Percentiles rank a stretch among this genome's conserved stretches.
phyloP scores from a whole-genome alignment of 1,140 invertebrate genomes.

The Ctenoplectra terminalis region DNA sequence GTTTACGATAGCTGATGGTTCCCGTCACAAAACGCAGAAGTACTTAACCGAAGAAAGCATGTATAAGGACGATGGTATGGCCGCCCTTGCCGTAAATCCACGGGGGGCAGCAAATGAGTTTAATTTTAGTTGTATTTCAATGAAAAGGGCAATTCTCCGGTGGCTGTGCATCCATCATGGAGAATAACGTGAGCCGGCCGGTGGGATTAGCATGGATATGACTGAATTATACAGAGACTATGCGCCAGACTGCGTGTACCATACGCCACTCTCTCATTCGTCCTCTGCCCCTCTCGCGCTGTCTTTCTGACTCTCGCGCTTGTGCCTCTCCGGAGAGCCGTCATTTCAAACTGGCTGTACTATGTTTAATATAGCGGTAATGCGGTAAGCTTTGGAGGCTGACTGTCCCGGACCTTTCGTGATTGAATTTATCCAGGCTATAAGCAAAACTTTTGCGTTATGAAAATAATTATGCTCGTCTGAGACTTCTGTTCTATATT shows the following conservation, averaged over 20 bases:
- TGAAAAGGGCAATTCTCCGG: constrained; percentile 79
- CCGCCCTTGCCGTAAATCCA: constrained; percentile 66
- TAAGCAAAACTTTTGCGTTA: constrained; percentile 1
- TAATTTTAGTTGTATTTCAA: constrained; percentile 80
- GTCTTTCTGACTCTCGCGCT: constrained; percentile 56
- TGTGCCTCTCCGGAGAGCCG: constrained; percentile 68
- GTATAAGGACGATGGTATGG: background rate
- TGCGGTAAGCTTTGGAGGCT: constrained; percentile 57
- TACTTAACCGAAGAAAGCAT: background rate
- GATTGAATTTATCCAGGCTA: constrained; percentile 54
- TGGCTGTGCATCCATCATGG: constrained; percentile 78
- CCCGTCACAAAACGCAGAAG: background rate
- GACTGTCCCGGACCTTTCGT: constrained; percentile 3
- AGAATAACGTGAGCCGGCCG: constrained; percentile 75
- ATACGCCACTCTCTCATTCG: constrained; percentile 67
- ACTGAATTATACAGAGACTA: constrained; percentile 80
- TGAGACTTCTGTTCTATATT: no score
- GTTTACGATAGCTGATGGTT: background rate
- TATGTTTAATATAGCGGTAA: constrained; percentile 67
- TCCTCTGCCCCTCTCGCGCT: constrained; percentile 53
- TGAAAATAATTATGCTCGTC: background rate
- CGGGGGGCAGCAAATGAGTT: constrained; percentile 75
- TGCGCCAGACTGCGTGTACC: constrained; percentile 78
- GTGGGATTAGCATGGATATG: constrained; percentile 80
- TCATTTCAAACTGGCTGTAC: constrained; percentile 65